A percentile compares a stretch with the other conserved stretches of the same genome.
Conservation (phyloP, 2,888 invertebrate species). For the Mayetiola destructor region DNA sequence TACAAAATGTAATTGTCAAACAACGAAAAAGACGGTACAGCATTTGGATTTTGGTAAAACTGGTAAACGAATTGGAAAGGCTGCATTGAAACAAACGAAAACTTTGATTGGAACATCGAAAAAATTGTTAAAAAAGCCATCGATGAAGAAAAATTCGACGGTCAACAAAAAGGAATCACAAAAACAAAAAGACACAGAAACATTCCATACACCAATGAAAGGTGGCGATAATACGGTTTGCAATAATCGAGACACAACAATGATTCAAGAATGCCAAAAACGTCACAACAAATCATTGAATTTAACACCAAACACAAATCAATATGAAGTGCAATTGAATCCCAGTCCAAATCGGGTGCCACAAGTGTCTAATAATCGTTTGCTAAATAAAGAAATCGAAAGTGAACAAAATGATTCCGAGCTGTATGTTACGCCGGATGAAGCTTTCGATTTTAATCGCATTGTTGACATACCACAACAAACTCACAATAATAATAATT, state of each 20-base stretch:
- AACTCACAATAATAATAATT: too few species aligned
- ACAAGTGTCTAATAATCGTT: neutral
- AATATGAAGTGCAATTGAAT: neutral
- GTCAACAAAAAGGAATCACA: neutral
- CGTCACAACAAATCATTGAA: conserved; percentile 7
- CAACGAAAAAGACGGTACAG: neutral
- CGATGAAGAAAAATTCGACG: neutral
- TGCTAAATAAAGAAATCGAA: neutral
- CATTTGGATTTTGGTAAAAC: neutral
- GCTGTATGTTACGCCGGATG: neutral
- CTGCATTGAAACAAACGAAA: conserved; percentile 18
- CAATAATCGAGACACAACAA: neutral
- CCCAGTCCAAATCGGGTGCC: neutral
- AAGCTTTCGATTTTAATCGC: conserved; percentile 1
- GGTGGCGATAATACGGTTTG: conserved; percentile 1
- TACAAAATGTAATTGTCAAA: conserved; percentile 3
- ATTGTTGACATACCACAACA: neutral
- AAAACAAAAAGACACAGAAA: neutral
- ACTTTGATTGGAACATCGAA: conserved; percentile 21
- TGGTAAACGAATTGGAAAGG: conserved; percentile 10
- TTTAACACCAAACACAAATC: conserved; percentile 8
- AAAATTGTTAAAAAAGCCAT: neutral
- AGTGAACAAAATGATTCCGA: neutral
- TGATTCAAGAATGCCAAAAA: neutral
- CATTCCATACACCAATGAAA: conserved; percentile 8